These are phyloP conservation scores for Tetrao urogallus DNA, from an alignment of 2,113 vertebrate species.

Conservation along the genomic window DNA sequence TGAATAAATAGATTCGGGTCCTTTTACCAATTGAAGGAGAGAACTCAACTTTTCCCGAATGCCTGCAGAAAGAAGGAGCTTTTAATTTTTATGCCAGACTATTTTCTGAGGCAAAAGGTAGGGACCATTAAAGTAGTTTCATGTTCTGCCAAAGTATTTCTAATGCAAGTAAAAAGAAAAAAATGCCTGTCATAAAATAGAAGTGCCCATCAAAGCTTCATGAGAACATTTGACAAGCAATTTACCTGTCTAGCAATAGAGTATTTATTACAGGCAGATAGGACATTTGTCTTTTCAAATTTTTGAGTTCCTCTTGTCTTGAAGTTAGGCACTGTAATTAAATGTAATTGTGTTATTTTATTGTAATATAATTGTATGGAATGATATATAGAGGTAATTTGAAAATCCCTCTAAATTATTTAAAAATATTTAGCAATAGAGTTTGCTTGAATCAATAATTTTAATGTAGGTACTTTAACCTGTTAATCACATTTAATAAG, in stretches of 20 bases:
- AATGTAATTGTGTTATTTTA: not conserved
- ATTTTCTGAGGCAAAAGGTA: constrained; percentile 17
- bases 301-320: not conserved
- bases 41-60: not conserved
- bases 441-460: not conserved
- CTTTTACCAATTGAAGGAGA: not conserved
- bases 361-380: not conserved
- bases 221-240: constrained; percentile 52
- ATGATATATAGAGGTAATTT: not conserved
- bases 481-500: not conserved
- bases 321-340: constrained; percentile 8
- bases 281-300: constrained; percentile 51
- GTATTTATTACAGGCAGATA: constrained; percentile 63
- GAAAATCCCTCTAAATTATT: not conserved
- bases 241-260: constrained; percentile 67
- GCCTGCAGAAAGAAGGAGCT: not conserved
- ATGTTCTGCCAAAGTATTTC: constrained; percentile 47
- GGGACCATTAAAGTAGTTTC: constrained; percentile 39
- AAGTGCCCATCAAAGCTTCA: constrained; percentile 60
- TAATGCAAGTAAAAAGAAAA: constrained; percentile 6
- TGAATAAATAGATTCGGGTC: not conserved
- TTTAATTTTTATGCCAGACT: not conserved
- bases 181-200: constrained; percentile 36
- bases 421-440: not conserved
- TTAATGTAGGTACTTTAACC: not conserved